Evolutionary conservation across 2,113 vertebrate genomes (phyloP).

Genomic region (Xenopus laevis): DNA sequence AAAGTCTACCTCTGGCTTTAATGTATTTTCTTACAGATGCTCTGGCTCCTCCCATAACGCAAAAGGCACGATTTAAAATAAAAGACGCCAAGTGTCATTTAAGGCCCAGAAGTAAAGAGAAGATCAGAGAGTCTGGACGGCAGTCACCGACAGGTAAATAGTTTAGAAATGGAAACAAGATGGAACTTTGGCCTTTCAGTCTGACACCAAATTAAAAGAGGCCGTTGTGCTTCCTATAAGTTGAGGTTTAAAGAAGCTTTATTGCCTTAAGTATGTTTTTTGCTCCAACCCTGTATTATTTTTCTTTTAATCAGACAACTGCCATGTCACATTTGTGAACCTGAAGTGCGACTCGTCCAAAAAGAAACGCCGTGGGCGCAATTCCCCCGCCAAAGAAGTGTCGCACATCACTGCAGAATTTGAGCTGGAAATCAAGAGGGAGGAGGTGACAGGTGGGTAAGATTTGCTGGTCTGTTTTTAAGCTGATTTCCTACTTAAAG

Average conservation of each 20-base stretch:
- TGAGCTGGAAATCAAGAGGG: conserved; percentile 86
- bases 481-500: no score
- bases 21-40: conserved; percentile 64
- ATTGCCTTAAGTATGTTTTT: no score
- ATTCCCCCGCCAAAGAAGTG: conserved; percentile 88
- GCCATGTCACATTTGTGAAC: conserved; percentile 87
- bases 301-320: conserved; percentile 78
- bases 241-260: no score
- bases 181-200: no score
- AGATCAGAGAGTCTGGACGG: conserved; percentile 66
- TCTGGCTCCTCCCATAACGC: conserved; percentile 75
- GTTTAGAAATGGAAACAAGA: no score
- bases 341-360: conserved; percentile 94
- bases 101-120: conserved; percentile 80
- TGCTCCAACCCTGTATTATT: no score
- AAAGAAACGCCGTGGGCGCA: conserved; percentile 85
- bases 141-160: conserved; percentile 74
- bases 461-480: no score
- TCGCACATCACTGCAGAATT: conserved; percentile 91
- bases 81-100: conserved; percentile 93
- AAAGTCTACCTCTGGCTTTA: no score
- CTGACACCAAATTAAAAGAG: no score
- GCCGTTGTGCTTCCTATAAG: no score
- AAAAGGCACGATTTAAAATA: conserved; percentile 92
- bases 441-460: conserved; percentile 82